Percentiles rank a stretch among this genome's conserved stretches.
Conservation (phyloP, 2,113 vertebrate genomes). For the Chlorodrepanis virens region DNA sequence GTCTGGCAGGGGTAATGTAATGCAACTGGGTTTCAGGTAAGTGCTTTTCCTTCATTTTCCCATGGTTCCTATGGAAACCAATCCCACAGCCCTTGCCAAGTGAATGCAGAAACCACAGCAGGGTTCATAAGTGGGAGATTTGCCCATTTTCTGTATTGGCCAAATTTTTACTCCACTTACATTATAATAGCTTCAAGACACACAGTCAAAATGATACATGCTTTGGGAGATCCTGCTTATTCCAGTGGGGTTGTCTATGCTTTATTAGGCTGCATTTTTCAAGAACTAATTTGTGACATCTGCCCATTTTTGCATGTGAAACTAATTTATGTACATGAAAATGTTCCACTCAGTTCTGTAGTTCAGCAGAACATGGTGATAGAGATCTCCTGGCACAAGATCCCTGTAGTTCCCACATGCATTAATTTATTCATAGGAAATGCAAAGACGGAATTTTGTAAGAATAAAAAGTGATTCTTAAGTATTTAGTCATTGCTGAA, state of each 20-base stretch:
- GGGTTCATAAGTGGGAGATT: background rate
- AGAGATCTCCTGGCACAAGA: background rate
- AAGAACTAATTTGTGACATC: background rate
- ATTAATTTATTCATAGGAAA: background rate
- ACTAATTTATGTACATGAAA: background rate
- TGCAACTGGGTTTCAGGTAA: background rate
- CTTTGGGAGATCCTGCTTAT: background rate
- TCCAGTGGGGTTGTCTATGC: background rate
- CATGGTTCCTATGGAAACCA: conserved; percentile 15
- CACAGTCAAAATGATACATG: rapidly evolving
- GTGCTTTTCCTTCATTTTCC: background rate
- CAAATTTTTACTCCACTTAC: background rate
- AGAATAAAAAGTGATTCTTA: background rate
- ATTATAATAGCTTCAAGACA: background rate
- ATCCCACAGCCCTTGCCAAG: background rate
- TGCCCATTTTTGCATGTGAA: background rate
- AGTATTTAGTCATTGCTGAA: background rate
- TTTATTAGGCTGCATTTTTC: background rate
- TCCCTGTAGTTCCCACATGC: background rate
- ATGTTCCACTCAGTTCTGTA: background rate
- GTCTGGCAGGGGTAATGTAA: background rate
- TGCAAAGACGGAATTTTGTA: background rate
- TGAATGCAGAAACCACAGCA: background rate
- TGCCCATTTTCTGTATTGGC: background rate
- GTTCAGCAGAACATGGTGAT: background rate